phyloP scores from a whole-genome alignment of 2,113 vertebrate species.

The Apaloderma vittatum region DNA sequence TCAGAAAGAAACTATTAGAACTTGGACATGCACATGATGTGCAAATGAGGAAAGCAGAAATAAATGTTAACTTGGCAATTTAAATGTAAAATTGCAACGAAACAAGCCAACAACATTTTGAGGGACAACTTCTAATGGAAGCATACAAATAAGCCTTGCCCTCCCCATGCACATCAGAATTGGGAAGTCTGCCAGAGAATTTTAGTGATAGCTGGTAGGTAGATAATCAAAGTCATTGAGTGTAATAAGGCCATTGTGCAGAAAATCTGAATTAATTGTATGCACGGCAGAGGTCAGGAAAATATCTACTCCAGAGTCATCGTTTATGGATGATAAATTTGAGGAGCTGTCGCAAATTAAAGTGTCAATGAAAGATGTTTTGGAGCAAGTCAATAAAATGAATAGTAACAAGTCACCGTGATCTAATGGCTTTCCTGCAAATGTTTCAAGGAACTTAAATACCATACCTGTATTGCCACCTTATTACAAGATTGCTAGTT shows the following conservation, averaged over 20 bases:
- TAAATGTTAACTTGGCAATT: neutral
- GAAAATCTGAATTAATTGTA: slow-evolving; percentile 7
- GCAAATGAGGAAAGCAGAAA: neutral
- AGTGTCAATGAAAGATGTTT: neutral
- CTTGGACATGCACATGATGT: neutral
- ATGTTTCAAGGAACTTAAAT: neutral
- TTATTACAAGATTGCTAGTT: neutral
- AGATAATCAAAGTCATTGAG: neutral
- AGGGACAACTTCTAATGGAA: neutral
- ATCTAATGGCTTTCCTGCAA: neutral
- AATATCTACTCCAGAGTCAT: neutral
- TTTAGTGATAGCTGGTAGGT: neutral
- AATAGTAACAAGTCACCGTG: neutral
- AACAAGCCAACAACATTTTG: neutral
- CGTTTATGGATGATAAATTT: neutral
- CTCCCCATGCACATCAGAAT: rapidly evolving
- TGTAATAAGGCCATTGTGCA: neutral
- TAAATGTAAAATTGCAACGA: neutral
- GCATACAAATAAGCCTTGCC: neutral
- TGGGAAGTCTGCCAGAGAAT: neutral
- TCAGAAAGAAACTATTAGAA: neutral
- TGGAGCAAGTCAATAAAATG: slow-evolving; percentile 14
- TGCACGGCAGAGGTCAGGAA: neutral
- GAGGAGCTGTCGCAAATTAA: slow-evolving; percentile 1
- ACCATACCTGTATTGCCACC: neutral